Percentiles rank a stretch among this genome's conserved stretches.
Evolutionary conservation across 2,113 vertebrate species (phyloP).

Genomic region (Archocentrus centrarchus): DNA sequence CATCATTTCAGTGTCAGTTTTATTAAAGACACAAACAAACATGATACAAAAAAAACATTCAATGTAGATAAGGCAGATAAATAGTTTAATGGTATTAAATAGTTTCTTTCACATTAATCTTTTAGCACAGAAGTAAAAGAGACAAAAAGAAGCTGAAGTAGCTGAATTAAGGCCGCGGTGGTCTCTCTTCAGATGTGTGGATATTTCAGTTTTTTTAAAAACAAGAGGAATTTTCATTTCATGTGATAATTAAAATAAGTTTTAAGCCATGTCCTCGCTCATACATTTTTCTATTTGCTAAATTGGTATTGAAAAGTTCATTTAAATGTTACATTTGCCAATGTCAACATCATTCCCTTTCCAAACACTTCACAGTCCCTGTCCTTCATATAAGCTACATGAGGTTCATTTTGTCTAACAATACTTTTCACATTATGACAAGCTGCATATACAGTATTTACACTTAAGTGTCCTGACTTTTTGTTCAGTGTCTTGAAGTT

Average conservation of each 20-base stretch:
- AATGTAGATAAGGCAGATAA: slow-evolving; percentile 58
- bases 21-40: slow-evolving; percentile 54
- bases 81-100: slow-evolving; percentile 48
- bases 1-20: slow-evolving; percentile 43
- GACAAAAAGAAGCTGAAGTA: neutral
- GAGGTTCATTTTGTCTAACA: slow-evolving; percentile 57
- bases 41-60: slow-evolving; percentile 34
- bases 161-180: neutral
- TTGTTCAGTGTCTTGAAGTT: slow-evolving; percentile 38
- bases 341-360: slow-evolving; percentile 8
- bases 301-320: neutral
- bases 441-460: slow-evolving; percentile 32
- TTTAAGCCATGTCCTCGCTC: neutral
- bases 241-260: neutral
- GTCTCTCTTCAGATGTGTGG: neutral
- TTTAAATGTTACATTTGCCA: neutral
- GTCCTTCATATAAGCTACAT: slow-evolving; percentile 51
- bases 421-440: slow-evolving; percentile 31
- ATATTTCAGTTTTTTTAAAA: neutral
- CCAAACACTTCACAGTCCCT: neutral
- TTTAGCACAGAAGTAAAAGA: slow-evolving; percentile 26
- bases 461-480: slow-evolving; percentile 8
- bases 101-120: slow-evolving; percentile 68
- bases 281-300: neutral
- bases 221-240: neutral